These are phyloP conservation scores for Bruchidius siliquastri DNA, from an alignment of 2,888 invertebrate species.

Conservation along the genomic window DNA sequence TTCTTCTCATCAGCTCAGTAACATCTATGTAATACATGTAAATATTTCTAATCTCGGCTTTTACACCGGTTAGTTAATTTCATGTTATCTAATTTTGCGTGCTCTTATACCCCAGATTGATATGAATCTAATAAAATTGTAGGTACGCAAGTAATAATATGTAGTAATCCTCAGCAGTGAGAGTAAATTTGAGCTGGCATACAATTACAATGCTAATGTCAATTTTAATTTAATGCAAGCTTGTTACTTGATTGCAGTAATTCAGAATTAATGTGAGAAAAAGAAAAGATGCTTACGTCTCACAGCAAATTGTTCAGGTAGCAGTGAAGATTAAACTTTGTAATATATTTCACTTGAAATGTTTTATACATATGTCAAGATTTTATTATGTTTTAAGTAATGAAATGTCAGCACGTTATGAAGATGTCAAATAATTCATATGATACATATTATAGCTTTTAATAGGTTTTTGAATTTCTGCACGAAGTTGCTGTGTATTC, in stretches of 20 bases:
- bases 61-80: neutral
- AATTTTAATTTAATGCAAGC: neutral
- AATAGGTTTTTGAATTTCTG: too few species aligned
- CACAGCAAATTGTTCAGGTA: neutral
- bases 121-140: neutral
- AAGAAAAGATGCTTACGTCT: neutral
- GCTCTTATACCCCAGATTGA: neutral
- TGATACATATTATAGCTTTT: too few species aligned
- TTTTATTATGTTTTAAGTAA: too few species aligned
- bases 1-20: too few species aligned
- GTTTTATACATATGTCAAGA: neutral
- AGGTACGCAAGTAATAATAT: neutral
- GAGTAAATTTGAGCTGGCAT: neutral
- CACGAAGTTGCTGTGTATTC: too few species aligned
- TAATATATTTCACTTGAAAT: neutral
- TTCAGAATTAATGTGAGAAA: neutral
- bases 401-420: too few species aligned
- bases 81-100: neutral
- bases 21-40: too few species aligned
- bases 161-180: neutral
- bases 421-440: too few species aligned
- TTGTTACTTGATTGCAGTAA: neutral
- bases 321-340: neutral
- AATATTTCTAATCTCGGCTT: neutral
- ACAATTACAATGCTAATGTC: neutral